Percentiles rank a stretch among this genome's conserved stretches.
Evolutionary conservation across 2,888 invertebrate genomes (phyloP).

Genomic region (Oxycera nigricornis): DNA sequence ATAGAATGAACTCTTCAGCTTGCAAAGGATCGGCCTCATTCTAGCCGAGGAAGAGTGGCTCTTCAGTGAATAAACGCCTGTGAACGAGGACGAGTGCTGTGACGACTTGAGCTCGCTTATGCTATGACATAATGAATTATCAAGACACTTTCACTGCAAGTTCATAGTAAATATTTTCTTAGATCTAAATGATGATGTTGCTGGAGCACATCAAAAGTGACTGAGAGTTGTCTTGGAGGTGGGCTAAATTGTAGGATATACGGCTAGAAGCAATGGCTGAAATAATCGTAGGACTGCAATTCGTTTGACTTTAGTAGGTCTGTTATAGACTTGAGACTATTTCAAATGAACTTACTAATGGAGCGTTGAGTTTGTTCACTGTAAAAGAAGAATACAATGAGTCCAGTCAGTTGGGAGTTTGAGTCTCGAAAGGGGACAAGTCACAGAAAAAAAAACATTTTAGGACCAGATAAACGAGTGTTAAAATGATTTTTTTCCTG

Average conservation of each 20-base stretch:
- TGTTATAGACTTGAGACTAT: background rate
- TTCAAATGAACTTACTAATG: slow-evolving; percentile 9
- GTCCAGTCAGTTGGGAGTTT: too few species aligned
- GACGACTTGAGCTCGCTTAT: background rate
- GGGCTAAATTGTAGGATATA: background rate
- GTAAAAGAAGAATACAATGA: too few species aligned
- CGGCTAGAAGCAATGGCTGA: background rate
- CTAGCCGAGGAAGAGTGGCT: too few species aligned
- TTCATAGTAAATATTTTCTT: slow-evolving; percentile 15
- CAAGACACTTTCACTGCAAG: slow-evolving; percentile 4
- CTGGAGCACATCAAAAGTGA: too few species aligned
- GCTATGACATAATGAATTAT: slow-evolving; percentile 5
- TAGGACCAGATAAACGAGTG: too few species aligned
- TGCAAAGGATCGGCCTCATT: too few species aligned
- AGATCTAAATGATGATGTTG: background rate
- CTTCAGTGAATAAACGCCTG: background rate
- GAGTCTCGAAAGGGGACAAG: too few species aligned
- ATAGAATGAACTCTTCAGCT: background rate
- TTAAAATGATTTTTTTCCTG: too few species aligned
- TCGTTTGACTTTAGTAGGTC: background rate
- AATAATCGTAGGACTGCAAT: background rate
- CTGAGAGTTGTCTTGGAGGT: too few species aligned
- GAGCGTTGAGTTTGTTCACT: too few species aligned
- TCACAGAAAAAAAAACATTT: too few species aligned
- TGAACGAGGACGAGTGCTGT: background rate